Base-by-base conservation (phyloP, 1,140 invertebrate genomes). In the Lutraria rhynchaena region DNA sequence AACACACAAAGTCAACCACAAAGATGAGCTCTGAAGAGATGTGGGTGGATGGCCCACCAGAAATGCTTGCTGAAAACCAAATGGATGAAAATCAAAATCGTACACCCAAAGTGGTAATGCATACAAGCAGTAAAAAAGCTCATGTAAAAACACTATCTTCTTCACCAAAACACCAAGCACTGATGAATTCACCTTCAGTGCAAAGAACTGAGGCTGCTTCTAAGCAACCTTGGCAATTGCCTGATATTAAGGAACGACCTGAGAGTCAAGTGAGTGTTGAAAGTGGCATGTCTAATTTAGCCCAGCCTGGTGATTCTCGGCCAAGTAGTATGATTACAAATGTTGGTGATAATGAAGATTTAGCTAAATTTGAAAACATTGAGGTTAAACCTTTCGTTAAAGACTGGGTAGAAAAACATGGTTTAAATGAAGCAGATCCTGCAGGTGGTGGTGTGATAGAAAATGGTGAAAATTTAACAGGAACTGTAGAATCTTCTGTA, bases 1-100 rank as follows among this genome's bases (percentile, higher is more conserved):
- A 70, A 80, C 67, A 83, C 46, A 82, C 81, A 29, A 84, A 83
- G 82, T 81, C 85, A 46, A 85, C 84, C 55, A 83, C 86, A 17
- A 89, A 87, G 94, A 97, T 86, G 94, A 96, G 87, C 96, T 96
- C 90, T 95, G 96, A 93, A 63, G 97, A 98, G 93, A 98, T 96
- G 0, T 99, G 98, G 98, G 96, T 98, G 58, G 98, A 99, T 92
- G 97, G 97, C 0, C 98, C 97, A 1, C 85, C 73, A 57, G 89
- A 89, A 78, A 91, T 91, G 90, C 78, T 81, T 24, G 65, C 63
- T 3, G 78, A 78, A 58, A 78, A 74, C 31, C 73, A 80, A 41
- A 75, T 41, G 24, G 65, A 63, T 49, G 74, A 73, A 49, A 85
- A 75, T 60, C 61, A 69, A 44, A 67, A 81, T 63, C 49, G 65